phyloP scores from a whole-genome alignment of 2,888 invertebrate genomes.

The Cryptocephalus moraei region DNA sequence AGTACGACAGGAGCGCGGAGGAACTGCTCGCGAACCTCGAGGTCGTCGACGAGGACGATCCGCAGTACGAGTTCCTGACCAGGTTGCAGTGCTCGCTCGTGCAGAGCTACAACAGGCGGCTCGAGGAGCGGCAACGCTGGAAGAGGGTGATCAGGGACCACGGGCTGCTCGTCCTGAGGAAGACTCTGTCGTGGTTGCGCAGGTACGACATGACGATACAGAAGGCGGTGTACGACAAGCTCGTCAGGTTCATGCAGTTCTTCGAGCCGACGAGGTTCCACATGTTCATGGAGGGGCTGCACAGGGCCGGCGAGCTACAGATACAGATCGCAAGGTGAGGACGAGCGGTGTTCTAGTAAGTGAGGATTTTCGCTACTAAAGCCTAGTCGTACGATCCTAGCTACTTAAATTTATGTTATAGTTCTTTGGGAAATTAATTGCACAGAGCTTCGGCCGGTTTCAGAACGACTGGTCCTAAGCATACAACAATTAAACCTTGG shows the following conservation, averaged over 20 bases:
- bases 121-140: slow-evolving; percentile 62
- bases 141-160: slow-evolving; percentile 65
- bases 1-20: slow-evolving; percentile 77
- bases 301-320: slow-evolving; percentile 58
- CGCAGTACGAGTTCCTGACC: slow-evolving; percentile 44
- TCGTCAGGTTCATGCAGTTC: slow-evolving; percentile 68
- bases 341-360: too few relatives aligned
- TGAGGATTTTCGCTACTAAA: too few relatives aligned
- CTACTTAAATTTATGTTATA: too few relatives aligned
- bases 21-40: slow-evolving; percentile 45
- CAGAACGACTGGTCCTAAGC: too few relatives aligned
- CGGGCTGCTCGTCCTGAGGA: slow-evolving; percentile 68
- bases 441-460: too few relatives aligned
- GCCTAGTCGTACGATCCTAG: too few relatives aligned
- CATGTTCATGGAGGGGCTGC: slow-evolving; percentile 64
- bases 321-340: slow-evolving; percentile 45
- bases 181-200: slow-evolving; percentile 57
- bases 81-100: slow-evolving; percentile 60
- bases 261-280: slow-evolving; percentile 59
- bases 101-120: slow-evolving; percentile 63
- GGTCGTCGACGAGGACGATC: slow-evolving; percentile 40
- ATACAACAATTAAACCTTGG: too few relatives aligned
- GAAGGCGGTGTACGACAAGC: slow-evolving; percentile 43
- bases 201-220: slow-evolving; percentile 59
- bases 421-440: too few relatives aligned